Evolutionary conservation across 2,888 invertebrate species (phyloP).

Genomic region (Morpho helenor): DNA sequence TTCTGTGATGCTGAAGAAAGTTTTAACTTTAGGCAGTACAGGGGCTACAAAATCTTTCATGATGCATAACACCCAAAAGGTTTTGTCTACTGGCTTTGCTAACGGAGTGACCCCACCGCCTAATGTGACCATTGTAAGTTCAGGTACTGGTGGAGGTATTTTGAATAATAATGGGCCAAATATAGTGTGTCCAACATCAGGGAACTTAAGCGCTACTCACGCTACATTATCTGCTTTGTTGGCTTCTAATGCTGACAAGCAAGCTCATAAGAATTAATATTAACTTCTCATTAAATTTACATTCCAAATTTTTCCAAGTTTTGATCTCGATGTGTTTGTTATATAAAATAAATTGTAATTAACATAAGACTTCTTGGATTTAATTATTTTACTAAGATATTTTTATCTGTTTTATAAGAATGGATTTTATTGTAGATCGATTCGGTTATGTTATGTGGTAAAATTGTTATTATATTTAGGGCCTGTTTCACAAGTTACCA

Average conservation of each 20-base stretch:
- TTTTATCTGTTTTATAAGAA: too few species aligned
- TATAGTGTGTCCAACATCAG: conserved; percentile 55
- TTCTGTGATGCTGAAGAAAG: conserved; percentile 74
- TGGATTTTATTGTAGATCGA: not conserved
- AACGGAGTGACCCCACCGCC: conserved; percentile 67
- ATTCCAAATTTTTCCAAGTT: not conserved
- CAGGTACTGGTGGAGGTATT: conserved; percentile 54
- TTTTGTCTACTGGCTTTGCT: conserved; percentile 67
- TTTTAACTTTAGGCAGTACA: conserved; percentile 68
- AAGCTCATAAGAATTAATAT: conserved; percentile 20
- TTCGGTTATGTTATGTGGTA: not conserved
- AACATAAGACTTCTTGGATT: too few species aligned
- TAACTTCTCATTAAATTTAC: not conserved
- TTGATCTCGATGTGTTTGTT: not conserved
- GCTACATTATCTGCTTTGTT: conserved; percentile 69
- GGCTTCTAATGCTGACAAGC: conserved; percentile 48
- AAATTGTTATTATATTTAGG: not conserved
- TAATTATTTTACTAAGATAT: too few species aligned
- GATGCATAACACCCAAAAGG: conserved; percentile 75
- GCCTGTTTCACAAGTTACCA: too few species aligned
- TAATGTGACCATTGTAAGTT: conserved; percentile 72
- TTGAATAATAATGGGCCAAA: conserved; percentile 48
- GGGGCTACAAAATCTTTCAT: conserved; percentile 69
- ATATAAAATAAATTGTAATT: not conserved
- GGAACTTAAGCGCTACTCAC: conserved; percentile 70